A percentile compares a stretch with the other conserved stretches of the same genome.
phyloP scores from a whole-genome alignment of 2,797 vertebrate species.

The Australoheros facetus region DNA sequence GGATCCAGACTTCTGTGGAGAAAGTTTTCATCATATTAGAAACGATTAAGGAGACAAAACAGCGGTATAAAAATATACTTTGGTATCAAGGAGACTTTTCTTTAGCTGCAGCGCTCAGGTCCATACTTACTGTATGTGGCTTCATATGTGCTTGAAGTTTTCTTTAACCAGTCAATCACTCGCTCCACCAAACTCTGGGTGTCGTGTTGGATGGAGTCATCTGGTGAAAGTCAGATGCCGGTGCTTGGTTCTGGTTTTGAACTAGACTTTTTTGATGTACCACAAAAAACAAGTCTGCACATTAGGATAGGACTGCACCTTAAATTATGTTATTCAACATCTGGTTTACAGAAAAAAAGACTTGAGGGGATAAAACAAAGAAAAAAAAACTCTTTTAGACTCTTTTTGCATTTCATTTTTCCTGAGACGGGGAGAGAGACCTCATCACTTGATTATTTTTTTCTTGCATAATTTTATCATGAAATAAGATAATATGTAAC shows the following conservation, averaged over 20 bases:
- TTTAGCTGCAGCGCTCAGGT: not conserved
- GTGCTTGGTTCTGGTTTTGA: not conserved
- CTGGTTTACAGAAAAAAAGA: rapidly evolving
- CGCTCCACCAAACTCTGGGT: not conserved
- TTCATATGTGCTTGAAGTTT: not conserved
- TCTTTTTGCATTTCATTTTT: no score
- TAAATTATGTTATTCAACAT: not conserved
- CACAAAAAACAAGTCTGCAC: not conserved
- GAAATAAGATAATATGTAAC: not conserved
- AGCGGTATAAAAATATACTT: not conserved
- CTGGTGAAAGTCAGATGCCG: slow-evolving; percentile 31
- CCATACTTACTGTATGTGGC: not conserved
- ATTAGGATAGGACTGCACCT: not conserved
- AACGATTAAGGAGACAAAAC: not conserved
- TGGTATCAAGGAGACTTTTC: not conserved
- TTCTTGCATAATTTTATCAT: no score
- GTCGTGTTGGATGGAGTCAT: not conserved
- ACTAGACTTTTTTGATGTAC: not conserved
- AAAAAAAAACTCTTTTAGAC: no score
- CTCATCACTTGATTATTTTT: no score
- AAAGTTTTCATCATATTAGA: not conserved
- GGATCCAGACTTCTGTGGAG: not conserved
- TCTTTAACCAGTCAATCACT: not conserved
- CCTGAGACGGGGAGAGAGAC: no score
- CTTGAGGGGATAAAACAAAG: not conserved